A percentile compares a stretch with the other conserved stretches of the same genome.
Conservation (phyloP, 2,113 vertebrate species). For the Pteronura brasiliensis region DNA sequence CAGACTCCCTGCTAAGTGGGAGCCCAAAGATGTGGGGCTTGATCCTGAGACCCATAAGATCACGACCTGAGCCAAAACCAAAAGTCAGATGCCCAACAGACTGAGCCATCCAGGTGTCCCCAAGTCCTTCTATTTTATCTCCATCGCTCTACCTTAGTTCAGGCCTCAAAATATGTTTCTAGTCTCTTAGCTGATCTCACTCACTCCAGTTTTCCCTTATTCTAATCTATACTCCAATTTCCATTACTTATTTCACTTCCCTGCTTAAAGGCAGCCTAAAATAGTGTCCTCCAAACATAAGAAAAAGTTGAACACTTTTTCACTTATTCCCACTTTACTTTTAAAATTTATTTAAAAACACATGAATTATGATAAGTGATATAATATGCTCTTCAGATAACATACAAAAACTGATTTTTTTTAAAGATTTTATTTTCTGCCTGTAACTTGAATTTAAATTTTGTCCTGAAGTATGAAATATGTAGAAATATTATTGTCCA, state of each 20-base stretch:
- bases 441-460: neutral
- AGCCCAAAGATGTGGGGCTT: too few species aligned
- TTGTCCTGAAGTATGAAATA: neutral
- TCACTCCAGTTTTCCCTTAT: neutral
- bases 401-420: neutral
- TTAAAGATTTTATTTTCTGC: neutral
- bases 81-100: neutral
- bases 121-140: neutral
- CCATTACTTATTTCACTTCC: neutral
- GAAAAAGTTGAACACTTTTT: neutral
- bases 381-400: neutral
- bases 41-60: too few species aligned
- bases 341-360: slow-evolving; percentile 17
- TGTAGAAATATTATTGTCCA: neutral
- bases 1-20: neutral
- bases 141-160: neutral
- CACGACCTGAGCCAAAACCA: too few species aligned
- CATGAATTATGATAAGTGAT: neutral
- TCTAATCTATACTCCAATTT: neutral
- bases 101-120: neutral
- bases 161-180: neutral
- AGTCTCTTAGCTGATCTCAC: neutral
- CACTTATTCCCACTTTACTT: neutral
- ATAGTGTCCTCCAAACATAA: neutral
- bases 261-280: neutral